phyloP scores from a whole-genome alignment of 2,797 vertebrate species.

The Echiichthys vipera region DNA sequence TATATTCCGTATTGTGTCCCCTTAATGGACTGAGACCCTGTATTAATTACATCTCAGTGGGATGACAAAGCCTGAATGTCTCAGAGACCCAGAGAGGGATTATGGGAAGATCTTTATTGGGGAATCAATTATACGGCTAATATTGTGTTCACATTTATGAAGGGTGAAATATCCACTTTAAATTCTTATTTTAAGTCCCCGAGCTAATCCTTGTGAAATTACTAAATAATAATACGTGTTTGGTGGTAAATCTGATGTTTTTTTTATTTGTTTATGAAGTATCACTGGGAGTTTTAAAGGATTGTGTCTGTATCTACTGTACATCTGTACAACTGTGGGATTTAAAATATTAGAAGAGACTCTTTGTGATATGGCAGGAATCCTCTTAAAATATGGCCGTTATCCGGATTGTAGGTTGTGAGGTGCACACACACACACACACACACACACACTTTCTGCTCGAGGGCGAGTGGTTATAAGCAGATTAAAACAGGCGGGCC shows the following conservation, averaged over 20 bases:
- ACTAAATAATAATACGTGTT: slow-evolving; percentile 18
- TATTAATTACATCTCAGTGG: slow-evolving; percentile 53
- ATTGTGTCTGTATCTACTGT: slow-evolving; percentile 27
- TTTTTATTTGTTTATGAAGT: background rate
- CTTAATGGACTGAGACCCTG: slow-evolving; percentile 25
- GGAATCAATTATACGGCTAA: slow-evolving; percentile 50
- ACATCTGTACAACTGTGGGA: slow-evolving; percentile 33
- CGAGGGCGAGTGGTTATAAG: slow-evolving; percentile 68
- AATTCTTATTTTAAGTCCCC: background rate
- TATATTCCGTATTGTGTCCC: slow-evolving; percentile 45
- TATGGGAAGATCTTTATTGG: slow-evolving; percentile 40
- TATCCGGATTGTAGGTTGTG: slow-evolving; percentile 51
- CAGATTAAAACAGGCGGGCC: slow-evolving; percentile 76
- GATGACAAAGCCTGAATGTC: slow-evolving; percentile 22
- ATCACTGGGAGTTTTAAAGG: slow-evolving; percentile 39
- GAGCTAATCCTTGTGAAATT: slow-evolving; percentile 7
- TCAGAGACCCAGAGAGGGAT: slow-evolving; percentile 42
- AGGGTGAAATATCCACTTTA: background rate
- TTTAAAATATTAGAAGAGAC: slow-evolving; percentile 47
- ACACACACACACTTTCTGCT: slow-evolving; percentile 28
- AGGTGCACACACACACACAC: slow-evolving; percentile 10
- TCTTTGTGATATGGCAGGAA: slow-evolving; percentile 57
- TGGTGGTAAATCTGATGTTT: background rate
- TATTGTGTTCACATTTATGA: slow-evolving; percentile 13
- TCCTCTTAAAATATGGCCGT: slow-evolving; percentile 70